phyloP scores from a whole-genome alignment of 2,888 invertebrate species.

The Sinodicranocentrus sp. region DNA sequence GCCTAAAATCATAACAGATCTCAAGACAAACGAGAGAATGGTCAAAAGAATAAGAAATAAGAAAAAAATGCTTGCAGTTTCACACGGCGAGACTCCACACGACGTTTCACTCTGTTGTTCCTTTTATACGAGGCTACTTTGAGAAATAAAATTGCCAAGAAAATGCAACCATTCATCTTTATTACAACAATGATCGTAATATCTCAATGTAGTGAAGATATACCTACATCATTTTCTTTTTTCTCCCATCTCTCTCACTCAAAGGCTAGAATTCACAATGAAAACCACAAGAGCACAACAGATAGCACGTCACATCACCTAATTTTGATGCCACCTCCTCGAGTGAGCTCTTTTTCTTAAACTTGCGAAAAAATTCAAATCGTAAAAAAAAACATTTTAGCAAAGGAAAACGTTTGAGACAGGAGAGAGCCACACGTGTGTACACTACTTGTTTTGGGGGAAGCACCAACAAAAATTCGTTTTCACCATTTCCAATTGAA shows the following conservation, averaged over 20 bases:
- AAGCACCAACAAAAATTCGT: not conserved
- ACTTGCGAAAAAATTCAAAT: too few species aligned
- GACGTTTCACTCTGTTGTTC: conserved; percentile 35
- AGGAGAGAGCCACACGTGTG: not conserved
- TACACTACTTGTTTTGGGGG: too few species aligned
- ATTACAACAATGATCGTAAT: conserved; percentile 33
- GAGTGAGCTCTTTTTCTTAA: conserved; percentile 6
- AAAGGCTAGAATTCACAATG: conserved; percentile 16
- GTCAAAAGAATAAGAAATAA: not conserved
- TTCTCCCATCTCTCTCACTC: too few species aligned
- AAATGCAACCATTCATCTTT: conserved; percentile 25
- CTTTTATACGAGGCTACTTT: conserved; percentile 37
- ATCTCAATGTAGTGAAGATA: conserved; percentile 32
- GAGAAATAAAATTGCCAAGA: conserved; percentile 31
- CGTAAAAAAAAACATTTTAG: too few species aligned
- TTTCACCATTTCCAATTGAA: conserved; percentile 60
- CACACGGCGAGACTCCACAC: conserved; percentile 51
- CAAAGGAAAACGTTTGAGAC: not conserved
- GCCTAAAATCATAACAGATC: conserved; percentile 13
- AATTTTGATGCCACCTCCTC: conserved; percentile 52
- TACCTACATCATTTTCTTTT: not conserved
- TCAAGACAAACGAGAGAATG: conserved; percentile 26
- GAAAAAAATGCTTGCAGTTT: conserved; percentile 21
- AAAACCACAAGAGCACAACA: conserved; percentile 38
- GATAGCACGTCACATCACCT: conserved; percentile 56